These are phyloP conservation scores for Dicentrarchus labrax DNA, from an alignment of 2,113 vertebrate species.

Conservation along the genomic window DNA sequence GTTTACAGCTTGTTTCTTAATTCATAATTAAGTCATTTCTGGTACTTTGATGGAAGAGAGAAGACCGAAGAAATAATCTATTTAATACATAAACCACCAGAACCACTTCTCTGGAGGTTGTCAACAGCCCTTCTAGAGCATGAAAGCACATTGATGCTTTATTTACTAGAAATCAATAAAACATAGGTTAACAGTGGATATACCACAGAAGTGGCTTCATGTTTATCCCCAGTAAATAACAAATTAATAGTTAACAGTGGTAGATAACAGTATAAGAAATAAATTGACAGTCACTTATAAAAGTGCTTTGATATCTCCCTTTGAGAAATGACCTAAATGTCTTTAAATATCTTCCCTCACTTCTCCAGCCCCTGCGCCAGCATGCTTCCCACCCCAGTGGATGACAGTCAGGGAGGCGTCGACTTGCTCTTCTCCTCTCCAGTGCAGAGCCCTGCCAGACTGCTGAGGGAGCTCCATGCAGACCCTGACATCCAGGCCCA, in stretches of 20 bases:
- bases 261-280: background rate
- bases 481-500: constrained; percentile 94
- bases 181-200: background rate
- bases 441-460: constrained; percentile 88
- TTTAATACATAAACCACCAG: background rate
- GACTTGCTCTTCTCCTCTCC: constrained; percentile 93
- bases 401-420: constrained; percentile 89
- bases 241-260: background rate
- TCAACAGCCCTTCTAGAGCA: background rate
- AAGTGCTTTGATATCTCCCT: background rate
- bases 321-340: background rate
- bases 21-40: background rate
- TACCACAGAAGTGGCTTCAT: background rate
- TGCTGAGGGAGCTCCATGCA: constrained; percentile 89
- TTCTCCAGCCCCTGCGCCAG: constrained; percentile 91
- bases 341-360: constrained; percentile 6
- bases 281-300: too few species aligned
- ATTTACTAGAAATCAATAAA: background rate
- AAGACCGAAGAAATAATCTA: too few species aligned
- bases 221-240: background rate
- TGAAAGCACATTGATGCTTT: background rate
- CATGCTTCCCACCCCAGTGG: constrained; percentile 93
- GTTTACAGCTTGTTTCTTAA: too few species aligned
- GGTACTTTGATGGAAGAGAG: background rate
- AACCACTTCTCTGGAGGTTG: background rate